A percentile compares a stretch with the other conserved stretches of the same genome.
phyloP scores from a whole-genome alignment of 2,797 vertebrate species.

The Pteropus rufus region DNA sequence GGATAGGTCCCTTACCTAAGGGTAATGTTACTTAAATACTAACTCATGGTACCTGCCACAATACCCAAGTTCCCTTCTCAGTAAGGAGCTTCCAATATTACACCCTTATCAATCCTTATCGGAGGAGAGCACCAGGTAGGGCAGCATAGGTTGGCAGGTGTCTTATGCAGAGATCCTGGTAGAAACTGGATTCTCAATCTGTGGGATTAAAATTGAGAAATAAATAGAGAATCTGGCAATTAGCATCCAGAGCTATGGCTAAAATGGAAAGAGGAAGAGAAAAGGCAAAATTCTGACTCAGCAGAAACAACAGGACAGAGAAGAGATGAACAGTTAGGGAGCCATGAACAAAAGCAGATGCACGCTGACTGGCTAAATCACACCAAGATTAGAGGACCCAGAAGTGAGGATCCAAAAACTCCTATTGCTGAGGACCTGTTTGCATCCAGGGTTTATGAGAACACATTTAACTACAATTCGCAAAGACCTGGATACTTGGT shows the following conservation, averaged over 20 bases:
- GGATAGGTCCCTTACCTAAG: not conserved
- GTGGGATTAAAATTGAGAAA: not conserved
- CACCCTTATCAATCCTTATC: fast-evolving
- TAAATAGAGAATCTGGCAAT: not conserved
- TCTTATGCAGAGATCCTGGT: not conserved
- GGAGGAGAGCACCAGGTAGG: not conserved
- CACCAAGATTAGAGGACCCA: not conserved
- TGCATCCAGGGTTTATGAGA: not conserved
- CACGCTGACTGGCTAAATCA: not conserved
- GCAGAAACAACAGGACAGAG: not conserved
- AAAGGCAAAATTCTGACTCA: not conserved
- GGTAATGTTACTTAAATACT: not conserved
- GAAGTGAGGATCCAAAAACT: not conserved
- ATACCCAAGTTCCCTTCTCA: not conserved
- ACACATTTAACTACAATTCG: not conserved
- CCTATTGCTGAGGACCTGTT: not conserved
- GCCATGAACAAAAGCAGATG: not conserved
- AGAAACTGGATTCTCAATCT: not conserved
- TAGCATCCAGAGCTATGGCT: not conserved
- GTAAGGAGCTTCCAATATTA: not conserved
- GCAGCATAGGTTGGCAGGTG: not conserved
- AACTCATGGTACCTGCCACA: not conserved
- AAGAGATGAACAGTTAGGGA: not conserved
- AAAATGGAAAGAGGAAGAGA: not conserved
- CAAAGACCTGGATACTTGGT: not conserved